Percentiles rank a stretch among this genome's conserved stretches.
Evolutionary conservation across 1,140 invertebrate genomes (phyloP).

Genomic region (Listronotus oregonensis): DNA sequence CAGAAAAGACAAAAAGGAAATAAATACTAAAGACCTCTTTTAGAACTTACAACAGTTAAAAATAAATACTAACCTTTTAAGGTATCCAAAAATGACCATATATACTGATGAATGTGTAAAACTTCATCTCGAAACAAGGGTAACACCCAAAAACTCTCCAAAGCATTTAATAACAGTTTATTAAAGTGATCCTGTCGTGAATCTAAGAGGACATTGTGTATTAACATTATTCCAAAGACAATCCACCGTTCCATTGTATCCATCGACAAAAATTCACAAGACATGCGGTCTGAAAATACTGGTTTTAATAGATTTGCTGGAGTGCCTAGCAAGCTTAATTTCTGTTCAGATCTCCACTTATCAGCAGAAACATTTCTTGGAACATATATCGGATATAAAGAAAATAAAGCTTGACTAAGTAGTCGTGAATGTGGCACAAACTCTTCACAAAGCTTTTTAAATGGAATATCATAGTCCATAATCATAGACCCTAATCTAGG

Average conservation of each 20-base stretch:
- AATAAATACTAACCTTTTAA: slow-evolving; percentile 71
- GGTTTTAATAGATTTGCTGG: slow-evolving; percentile 90
- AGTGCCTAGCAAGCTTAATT: slow-evolving; percentile 91
- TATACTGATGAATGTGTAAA: slow-evolving; percentile 92
- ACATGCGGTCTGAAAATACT: slow-evolving; percentile 93
- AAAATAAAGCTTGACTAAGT: slow-evolving; percentile 82
- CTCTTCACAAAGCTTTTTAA: slow-evolving; percentile 96
- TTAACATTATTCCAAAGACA: slow-evolving; percentile 90
- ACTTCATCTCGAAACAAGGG: slow-evolving; percentile 97
- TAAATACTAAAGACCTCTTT: too few species aligned
- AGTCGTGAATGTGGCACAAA: slow-evolving; percentile 94
- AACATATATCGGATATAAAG: slow-evolving; percentile 85
- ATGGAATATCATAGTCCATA: slow-evolving; percentile 93
- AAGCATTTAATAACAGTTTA: slow-evolving; percentile 88
- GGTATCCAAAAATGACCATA: slow-evolving; percentile 91
- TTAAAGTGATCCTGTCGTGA: slow-evolving; percentile 74
- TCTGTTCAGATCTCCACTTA: slow-evolving; percentile 90
- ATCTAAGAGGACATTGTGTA: slow-evolving; percentile 75
- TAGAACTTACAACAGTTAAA: too few species aligned
- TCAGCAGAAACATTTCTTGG: slow-evolving; percentile 91
- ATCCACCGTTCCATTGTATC: slow-evolving; percentile 97
- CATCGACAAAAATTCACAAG: slow-evolving; percentile 95
- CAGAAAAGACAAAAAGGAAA: too few species aligned
- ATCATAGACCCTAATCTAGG: slow-evolving; percentile 70
- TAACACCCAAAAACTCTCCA: slow-evolving; percentile 93